A percentile compares a stretch with the other conserved stretches of the same genome.
phyloP scores from a whole-genome alignment of 2,888 invertebrate genomes.

The Hirtodrosophila cameraria region DNA sequence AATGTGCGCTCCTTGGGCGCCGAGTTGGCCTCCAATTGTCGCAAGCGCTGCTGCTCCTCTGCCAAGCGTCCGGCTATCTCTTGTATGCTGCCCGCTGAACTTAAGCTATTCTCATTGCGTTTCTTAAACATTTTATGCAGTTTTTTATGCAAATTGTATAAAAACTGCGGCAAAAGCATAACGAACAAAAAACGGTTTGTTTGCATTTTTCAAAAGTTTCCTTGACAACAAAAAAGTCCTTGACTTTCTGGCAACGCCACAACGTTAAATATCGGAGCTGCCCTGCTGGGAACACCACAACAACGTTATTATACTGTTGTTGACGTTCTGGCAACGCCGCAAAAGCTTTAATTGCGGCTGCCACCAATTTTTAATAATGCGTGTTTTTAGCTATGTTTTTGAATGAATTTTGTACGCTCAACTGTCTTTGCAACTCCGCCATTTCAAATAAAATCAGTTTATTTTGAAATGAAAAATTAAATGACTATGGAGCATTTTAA shows the following conservation, averaged over 20 bases:
- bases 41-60: slow-evolving; percentile 81
- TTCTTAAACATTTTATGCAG: slow-evolving; percentile 67
- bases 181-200: slow-evolving; percentile 26
- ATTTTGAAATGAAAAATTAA: too few species aligned
- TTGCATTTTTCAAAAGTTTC: slow-evolving; percentile 34
- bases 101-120: slow-evolving; percentile 37
- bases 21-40: slow-evolving; percentile 72
- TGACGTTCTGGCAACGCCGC: too few species aligned
- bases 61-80: slow-evolving; percentile 86
- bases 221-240: slow-evolving; percentile 39
- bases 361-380: too few species aligned
- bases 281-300: too few species aligned
- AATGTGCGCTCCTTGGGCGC: slow-evolving; percentile 86
- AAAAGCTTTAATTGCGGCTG: too few species aligned
- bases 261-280: too few species aligned
- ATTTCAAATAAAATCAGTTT: too few species aligned
- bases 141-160: slow-evolving; percentile 49
- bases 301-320: too few species aligned
- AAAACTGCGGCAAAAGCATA: slow-evolving; percentile 52
- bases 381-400: too few species aligned
- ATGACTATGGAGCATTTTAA: too few species aligned
- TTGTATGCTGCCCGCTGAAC: slow-evolving; percentile 84
- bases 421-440: too few species aligned
- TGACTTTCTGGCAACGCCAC: slow-evolving; percentile 17
- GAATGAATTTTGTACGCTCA: too few species aligned